These are phyloP conservation scores for Pelochelys cantorii DNA, from an alignment of 2,797 vertebrate genomes.

Conservation along the genomic window DNA sequence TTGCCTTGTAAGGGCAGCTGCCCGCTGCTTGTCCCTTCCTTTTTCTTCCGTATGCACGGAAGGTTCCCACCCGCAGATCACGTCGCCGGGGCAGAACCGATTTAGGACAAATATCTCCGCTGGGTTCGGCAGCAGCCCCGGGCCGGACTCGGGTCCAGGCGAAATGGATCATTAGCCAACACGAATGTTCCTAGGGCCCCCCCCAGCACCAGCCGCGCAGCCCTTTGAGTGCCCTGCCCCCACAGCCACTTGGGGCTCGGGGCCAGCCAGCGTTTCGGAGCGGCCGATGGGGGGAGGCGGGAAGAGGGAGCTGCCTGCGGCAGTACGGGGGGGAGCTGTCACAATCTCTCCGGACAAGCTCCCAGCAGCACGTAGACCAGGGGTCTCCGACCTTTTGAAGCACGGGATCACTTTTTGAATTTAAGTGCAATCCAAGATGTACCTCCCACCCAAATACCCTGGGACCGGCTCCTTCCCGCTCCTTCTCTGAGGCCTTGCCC, in stretches of 20 bases:
- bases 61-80: neutral
- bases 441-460: too few relatives aligned
- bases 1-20: neutral
- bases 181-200: neutral
- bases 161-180: neutral
- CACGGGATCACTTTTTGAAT: too few relatives aligned
- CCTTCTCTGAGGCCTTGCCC: too few relatives aligned
- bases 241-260: accelerated
- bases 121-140: neutral
- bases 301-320: neutral
- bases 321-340: neutral
- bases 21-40: neutral
- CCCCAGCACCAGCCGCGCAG: accelerated
- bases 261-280: too few relatives aligned
- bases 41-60: neutral
- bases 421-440: too few relatives aligned
- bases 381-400: too few relatives aligned
- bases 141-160: neutral
- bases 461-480: too few relatives aligned
- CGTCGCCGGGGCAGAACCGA: neutral
- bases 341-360: neutral
- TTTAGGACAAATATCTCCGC: neutral
- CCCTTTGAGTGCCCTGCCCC: neutral
- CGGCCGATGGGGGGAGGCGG: neutral
- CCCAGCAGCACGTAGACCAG: too few relatives aligned